A percentile compares a stretch with the other conserved stretches of the same genome.
These are phyloP conservation scores for Eugnorisma glareosa DNA, from an alignment of 2,888 invertebrate genomes.

Conservation along the genomic window DNA sequence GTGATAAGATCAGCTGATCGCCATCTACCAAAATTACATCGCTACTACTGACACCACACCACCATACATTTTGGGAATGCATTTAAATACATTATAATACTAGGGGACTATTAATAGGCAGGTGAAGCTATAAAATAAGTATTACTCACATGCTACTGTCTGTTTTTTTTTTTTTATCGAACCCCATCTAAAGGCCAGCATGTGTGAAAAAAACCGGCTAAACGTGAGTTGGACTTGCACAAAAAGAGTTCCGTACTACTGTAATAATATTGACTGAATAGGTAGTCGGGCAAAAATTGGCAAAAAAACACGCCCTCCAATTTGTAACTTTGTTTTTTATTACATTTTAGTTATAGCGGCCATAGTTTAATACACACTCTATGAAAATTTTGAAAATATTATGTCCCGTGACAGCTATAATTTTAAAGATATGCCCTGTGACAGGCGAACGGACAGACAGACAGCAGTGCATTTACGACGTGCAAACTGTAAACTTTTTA, in stretches of 20 bases:
- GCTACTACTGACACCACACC: conserved; percentile 65
- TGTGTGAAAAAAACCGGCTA: conserved; percentile 39
- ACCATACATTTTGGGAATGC: conserved; percentile 78
- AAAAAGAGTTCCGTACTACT: neutral
- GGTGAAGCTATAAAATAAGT: conserved; percentile 81
- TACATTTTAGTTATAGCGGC: neutral
- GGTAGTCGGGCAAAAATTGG: rapidly evolving
- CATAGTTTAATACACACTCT: neutral
- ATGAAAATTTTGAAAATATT: no score
- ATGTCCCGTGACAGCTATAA: no score
- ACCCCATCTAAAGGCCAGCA: conserved; percentile 42
- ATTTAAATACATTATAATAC: conserved; percentile 88
- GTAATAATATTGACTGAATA: neutral
- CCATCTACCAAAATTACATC: conserved; percentile 23
- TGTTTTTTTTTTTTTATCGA: conserved; percentile 69
- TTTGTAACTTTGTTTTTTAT: neutral
- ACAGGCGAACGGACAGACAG: neutral
- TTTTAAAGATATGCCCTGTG: neutral
- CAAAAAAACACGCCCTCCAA: neutral
- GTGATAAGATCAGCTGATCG: conserved; percentile 12
- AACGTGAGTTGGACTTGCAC: neutral
- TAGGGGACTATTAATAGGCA: conserved; percentile 80
- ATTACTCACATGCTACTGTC: conserved; percentile 79
- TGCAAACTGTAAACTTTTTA: no score
- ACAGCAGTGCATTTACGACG: no score